A percentile compares a stretch with the other conserved stretches of the same genome.
phyloP scores from a whole-genome alignment of 2,888 invertebrate genomes.

The Drosophila paramelanica region DNA sequence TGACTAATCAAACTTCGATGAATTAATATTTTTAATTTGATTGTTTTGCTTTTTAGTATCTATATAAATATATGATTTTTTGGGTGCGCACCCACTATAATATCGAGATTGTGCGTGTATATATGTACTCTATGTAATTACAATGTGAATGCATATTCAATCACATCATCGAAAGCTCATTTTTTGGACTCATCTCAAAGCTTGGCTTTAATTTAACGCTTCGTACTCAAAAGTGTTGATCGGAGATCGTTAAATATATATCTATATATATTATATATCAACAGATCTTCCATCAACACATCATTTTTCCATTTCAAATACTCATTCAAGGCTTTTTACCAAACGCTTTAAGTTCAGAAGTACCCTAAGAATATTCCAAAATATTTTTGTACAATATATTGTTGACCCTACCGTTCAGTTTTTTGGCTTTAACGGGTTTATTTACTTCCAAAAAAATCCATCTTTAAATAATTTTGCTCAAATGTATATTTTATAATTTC shows the following conservation, averaged over 20 bases:
- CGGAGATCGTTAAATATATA: slow-evolving; percentile 6
- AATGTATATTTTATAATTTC: slow-evolving; percentile 43
- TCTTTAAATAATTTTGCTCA: slow-evolving; percentile 28
- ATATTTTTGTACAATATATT: slow-evolving; percentile 32
- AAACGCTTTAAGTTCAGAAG: slow-evolving; percentile 23
- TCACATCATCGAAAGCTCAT: slow-evolving; percentile 30
- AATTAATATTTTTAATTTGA: slow-evolving; percentile 6
- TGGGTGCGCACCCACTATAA: slow-evolving; percentile 32
- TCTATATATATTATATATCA: too few relatives aligned
- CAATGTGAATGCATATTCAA: slow-evolving; percentile 49
- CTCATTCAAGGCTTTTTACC: slow-evolving; percentile 25
- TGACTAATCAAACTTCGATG: slow-evolving; percentile 28
- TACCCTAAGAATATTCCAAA: neutral
- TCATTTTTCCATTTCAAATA: neutral
- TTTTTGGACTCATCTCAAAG: slow-evolving; percentile 38
- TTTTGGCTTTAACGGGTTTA: neutral
- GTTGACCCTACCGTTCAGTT: slow-evolving; percentile 11
- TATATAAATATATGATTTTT: slow-evolving; percentile 7
- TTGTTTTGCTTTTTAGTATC: neutral
- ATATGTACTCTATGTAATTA: slow-evolving; percentile 72
- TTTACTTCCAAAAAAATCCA: slow-evolving; percentile 1
- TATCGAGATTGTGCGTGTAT: slow-evolving; percentile 60
- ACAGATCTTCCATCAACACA: too few relatives aligned
- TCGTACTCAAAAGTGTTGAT: slow-evolving; percentile 3
- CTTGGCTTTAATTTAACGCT: slow-evolving; percentile 76